These are phyloP conservation scores for Penaeus japonicus DNA, from an alignment of 1,140 invertebrate genomes.

Conservation along the genomic window DNA sequence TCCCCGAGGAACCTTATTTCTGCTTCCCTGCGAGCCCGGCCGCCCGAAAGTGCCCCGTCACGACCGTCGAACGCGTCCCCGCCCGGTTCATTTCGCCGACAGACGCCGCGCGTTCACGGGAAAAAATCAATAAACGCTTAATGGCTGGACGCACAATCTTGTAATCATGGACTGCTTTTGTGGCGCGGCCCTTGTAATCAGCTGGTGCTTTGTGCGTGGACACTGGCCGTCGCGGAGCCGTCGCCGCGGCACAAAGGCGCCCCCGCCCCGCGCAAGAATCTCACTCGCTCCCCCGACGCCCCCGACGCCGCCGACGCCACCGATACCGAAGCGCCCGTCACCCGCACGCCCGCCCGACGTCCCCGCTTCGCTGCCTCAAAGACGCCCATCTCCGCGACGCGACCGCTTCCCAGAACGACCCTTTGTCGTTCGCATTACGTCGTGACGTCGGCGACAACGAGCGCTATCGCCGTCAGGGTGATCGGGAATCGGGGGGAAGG, in stretches of 20 bases:
- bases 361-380: no score
- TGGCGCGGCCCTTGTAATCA: slow-evolving; percentile 47
- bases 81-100: slow-evolving; percentile 44
- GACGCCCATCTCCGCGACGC: no score
- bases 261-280: neutral
- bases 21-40: neutral
- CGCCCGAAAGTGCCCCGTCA: slow-evolving; percentile 36
- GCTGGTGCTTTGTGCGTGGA: slow-evolving; percentile 42
- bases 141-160: slow-evolving; percentile 48
- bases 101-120: slow-evolving; percentile 10
- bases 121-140: slow-evolving; percentile 56
- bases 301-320: neutral
- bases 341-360: no score
- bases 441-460: no score
- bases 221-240: slow-evolving; percentile 8
- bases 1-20: neutral
- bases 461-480: no score
- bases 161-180: slow-evolving; percentile 54
- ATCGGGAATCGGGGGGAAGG: no score
- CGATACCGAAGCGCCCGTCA: neutral
- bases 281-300: neutral
- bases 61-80: neutral
- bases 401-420: no score
- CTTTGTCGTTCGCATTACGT: no score
- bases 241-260: neutral